Evolutionary conservation across 2,888 invertebrate species (phyloP).

Genomic region (Dendrolimus pini): DNA sequence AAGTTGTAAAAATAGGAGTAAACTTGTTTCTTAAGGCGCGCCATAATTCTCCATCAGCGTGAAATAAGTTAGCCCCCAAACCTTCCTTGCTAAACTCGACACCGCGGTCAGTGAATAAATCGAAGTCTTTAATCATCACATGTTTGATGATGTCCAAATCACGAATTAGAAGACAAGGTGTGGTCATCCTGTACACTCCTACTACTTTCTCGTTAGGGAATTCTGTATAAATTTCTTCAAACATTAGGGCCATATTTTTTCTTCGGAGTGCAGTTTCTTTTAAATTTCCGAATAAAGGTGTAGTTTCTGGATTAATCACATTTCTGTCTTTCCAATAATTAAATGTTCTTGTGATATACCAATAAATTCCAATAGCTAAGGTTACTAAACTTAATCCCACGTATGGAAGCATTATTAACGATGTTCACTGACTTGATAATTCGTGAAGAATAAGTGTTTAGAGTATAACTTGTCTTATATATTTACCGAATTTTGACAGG

Average conservation of each 20-base stretch:
- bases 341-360: slow-evolving; percentile 35
- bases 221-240: slow-evolving; percentile 29
- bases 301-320: slow-evolving; percentile 31
- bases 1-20: slow-evolving; percentile 44
- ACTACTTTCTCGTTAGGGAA: slow-evolving; percentile 42
- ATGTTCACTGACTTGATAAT: no score
- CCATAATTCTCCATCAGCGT: slow-evolving; percentile 41
- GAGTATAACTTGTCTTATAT: no score
- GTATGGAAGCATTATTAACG: no score
- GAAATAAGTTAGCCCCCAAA: slow-evolving; percentile 39
- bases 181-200: slow-evolving; percentile 39
- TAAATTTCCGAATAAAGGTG: slow-evolving; percentile 35
- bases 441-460: no score
- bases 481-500: no score
- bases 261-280: slow-evolving; percentile 23
- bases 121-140: slow-evolving; percentile 45
- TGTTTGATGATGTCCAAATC: slow-evolving; percentile 45
- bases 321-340: slow-evolving; percentile 40
- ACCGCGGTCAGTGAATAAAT: slow-evolving; percentile 37
- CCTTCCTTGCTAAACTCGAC: slow-evolving; percentile 34
- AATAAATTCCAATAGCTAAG: slow-evolving; percentile 18
- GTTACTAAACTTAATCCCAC: slow-evolving; percentile 5
- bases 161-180: slow-evolving; percentile 33
- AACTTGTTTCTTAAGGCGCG: slow-evolving; percentile 31
- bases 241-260: slow-evolving; percentile 20